phyloP scores from a whole-genome alignment of 2,888 invertebrate species.

The Chelonus formosanus region DNA sequence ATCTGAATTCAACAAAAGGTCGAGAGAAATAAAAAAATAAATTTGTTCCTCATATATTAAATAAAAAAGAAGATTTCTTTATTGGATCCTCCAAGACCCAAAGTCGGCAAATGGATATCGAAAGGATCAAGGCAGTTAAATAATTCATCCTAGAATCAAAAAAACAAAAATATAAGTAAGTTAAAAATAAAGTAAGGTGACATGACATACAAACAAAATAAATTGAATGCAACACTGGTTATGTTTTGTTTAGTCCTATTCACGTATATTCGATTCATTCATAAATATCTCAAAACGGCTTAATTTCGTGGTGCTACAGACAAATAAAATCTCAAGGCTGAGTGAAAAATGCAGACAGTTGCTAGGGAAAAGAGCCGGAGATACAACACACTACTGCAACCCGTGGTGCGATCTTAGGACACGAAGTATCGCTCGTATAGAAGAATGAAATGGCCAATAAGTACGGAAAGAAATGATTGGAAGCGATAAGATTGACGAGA shows the following conservation, averaged over 20 bases:
- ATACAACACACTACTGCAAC: constrained; percentile 52
- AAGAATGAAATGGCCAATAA: constrained; percentile 24
- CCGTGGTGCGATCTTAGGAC: constrained; percentile 52
- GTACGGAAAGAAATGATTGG: constrained; percentile 26
- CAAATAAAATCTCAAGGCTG: constrained; percentile 60
- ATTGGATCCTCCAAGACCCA: neutral
- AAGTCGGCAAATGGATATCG: neutral
- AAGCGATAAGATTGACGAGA: constrained; percentile 12
- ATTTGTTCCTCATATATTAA: too few relatives aligned
- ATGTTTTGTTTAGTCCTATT: constrained; percentile 28
- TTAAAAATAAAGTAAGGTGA: constrained; percentile 19
- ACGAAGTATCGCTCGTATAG: constrained; percentile 48
- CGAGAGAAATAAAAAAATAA: too few relatives aligned
- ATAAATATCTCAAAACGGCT: constrained; percentile 66
- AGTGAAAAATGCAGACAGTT: constrained; percentile 61
- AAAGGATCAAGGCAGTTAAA: too few relatives aligned
- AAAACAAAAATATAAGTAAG: constrained; percentile 20
- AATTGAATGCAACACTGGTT: constrained; percentile 6
- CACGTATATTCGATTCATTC: constrained; percentile 55
- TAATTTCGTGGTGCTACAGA: constrained; percentile 61
- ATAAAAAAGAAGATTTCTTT: too few relatives aligned
- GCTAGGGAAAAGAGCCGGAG: constrained; percentile 42
- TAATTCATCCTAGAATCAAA: constrained; percentile 3
- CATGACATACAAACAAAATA: constrained; percentile 24
- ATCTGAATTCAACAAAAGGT: too few relatives aligned